Evolutionary conservation across 2,113 vertebrate genomes (phyloP), one percentile per base, ranked within the genome.

Genomic region (Phylloscopus trochilus): DNA sequence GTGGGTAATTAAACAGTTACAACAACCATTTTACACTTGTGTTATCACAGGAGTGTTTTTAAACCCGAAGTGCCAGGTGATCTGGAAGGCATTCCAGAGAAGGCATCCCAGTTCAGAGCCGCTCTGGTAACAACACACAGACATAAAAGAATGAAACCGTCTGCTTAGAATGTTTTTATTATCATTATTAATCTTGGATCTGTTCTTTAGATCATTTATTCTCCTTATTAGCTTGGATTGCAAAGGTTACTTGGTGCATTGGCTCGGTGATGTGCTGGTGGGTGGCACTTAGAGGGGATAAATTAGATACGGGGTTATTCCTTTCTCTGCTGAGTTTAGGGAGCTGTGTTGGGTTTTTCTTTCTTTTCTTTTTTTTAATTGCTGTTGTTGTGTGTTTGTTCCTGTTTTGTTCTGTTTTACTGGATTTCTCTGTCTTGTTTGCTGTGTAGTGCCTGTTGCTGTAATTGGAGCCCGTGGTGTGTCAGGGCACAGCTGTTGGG

Each of bases 351-450:
- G 28, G 41, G n/a, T n/a, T n/a, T n/a, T n/a, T n/a, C n/a, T n/a
- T n/a, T n/a, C n/a, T n/a, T 41, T 15, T 12, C 0, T 1, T 27
- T 44, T 44, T 13, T 31, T 28, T 1, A 19, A 20, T 41, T 26
- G 30, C 10, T 62, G 18, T 16, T 24, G 15, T 4, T 43, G 8
- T 30, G 58, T 21, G 15, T 10, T n/a, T 26, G 16, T 46, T 9
- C 13, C 53, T 7, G 0, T 3, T 24, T 49, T 46, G 44, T 46
- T 46, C 18, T 46, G 15, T 41, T 56, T 31, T 1, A 0, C 30
- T 3, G 0, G 10, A 4, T 70, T 43, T 24, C 47, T 11, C 3
- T 13, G 23, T 12, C 43, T 31, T 2, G 9, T 26, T 60, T 28
- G 6, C 35, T 31, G 24, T 31, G 37, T 2, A 3, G 4, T 10